Conservation (phyloP, 1,140 invertebrate species). For the Drosophila mojavensis region DNA sequence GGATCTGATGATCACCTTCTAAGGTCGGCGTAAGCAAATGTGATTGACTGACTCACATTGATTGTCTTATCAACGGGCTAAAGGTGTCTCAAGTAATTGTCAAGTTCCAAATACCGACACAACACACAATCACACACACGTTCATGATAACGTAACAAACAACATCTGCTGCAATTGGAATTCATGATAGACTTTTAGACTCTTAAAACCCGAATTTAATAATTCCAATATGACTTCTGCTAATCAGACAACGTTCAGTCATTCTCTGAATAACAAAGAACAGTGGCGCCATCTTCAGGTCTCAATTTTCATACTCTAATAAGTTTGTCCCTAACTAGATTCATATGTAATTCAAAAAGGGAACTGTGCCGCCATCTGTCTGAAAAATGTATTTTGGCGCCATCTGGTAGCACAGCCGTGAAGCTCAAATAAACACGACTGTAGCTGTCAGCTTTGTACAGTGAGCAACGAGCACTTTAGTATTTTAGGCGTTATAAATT, state of each 20-base stretch:
- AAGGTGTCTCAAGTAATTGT: conserved; percentile 22
- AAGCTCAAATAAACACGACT: neutral
- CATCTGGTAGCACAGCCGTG: conserved; percentile 12
- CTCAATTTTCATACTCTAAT: no score
- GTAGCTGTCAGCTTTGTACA: conserved; percentile 6
- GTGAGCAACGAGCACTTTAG: neutral
- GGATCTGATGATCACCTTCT: conserved; percentile 28
- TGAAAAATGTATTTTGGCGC: neutral
- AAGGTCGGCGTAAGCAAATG: conserved; percentile 15
- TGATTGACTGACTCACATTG: conserved; percentile 45
- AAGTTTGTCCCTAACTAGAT: neutral
- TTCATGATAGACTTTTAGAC: no score
- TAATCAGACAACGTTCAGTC: no score
- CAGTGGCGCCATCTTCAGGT: no score
- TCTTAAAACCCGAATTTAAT: no score
- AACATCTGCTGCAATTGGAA: neutral
- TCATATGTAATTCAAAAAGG: neutral
- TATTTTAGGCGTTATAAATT: neutral
- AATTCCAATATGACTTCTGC: neutral
- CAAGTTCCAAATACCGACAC: conserved; percentile 15
- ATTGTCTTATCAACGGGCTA: conserved; percentile 54
- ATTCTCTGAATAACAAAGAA: no score
- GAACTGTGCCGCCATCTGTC: neutral
- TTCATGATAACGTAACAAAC: conserved; percentile 11
- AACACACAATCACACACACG: neutral